Evolutionary conservation across 2,113 vertebrate genomes (phyloP).

Genomic region (Ploceus nigricollis): DNA sequence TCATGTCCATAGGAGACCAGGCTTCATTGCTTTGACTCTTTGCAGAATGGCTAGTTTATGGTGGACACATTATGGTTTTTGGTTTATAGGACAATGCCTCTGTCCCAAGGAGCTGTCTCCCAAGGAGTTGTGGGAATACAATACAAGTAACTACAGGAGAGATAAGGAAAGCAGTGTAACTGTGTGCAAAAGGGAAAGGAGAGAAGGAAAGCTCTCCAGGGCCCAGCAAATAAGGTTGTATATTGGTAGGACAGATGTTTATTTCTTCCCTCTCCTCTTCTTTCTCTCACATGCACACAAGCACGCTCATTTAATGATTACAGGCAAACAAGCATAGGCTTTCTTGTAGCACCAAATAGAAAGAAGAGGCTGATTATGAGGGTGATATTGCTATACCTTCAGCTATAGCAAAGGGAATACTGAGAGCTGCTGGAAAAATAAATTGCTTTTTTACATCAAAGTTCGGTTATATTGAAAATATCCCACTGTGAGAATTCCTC

Average conservation of each 20-base stretch:
- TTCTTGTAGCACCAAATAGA: background rate
- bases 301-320: background rate
- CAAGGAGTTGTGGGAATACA: background rate
- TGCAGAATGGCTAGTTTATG: background rate
- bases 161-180: background rate
- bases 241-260: background rate
- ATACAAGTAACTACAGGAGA: background rate
- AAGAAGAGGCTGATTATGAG: background rate
- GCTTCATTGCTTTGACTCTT: background rate
- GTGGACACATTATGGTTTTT: background rate
- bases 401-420: background rate
- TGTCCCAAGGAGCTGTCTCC: background rate
- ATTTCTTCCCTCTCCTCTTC: background rate
- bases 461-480: background rate
- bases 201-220: background rate
- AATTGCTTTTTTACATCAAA: constrained; percentile 52
- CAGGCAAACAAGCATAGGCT: background rate
- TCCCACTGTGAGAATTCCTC: constrained; percentile 7
- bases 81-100: background rate
- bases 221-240: background rate
- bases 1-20: background rate
- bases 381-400: background rate
- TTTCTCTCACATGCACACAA: background rate
- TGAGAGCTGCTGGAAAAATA: constrained; percentile 40
- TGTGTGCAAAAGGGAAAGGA: background rate